Evolutionary conservation across 1,140 invertebrate species (phyloP).

Genomic region (Aporrectodea caliginosa): DNA sequence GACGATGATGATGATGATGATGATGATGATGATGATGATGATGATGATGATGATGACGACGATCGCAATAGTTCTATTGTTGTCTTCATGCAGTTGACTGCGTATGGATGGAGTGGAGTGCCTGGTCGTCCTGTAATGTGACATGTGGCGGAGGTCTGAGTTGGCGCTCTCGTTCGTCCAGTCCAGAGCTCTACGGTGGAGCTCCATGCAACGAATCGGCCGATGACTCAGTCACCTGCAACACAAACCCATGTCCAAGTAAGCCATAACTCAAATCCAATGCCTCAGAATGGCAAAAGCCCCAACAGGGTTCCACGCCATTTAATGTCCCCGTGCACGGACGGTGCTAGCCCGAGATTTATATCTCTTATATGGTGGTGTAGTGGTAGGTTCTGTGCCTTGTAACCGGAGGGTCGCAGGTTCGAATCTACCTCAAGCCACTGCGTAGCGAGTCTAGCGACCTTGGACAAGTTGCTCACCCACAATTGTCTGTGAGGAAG

Average conservation of each 20-base stretch:
- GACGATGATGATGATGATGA: conserved; percentile 15
- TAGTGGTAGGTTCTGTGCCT: too few species aligned
- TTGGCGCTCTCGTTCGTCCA: conserved; percentile 7
- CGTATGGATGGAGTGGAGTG: conserved; percentile 30
- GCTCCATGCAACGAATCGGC: conserved; percentile 38
- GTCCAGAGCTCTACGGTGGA: conserved; percentile 35
- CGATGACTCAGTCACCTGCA: conserved; percentile 35
- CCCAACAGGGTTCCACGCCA: too few species aligned
- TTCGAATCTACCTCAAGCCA: too few species aligned
- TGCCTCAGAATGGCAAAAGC: too few species aligned
- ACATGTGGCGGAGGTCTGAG: conserved; percentile 27
- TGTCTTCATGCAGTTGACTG: conserved; percentile 25
- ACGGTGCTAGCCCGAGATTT: too few species aligned
- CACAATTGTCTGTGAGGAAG: too few species aligned
- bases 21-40: neutral
- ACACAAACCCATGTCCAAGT: conserved; percentile 38
- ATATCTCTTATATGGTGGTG: too few species aligned
- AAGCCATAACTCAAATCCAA: too few species aligned
- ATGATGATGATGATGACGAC: conserved; percentile 12
- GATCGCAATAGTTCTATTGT: neutral
- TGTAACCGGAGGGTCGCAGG: too few species aligned
- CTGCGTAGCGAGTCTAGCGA: too few species aligned
- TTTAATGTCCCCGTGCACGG: too few species aligned
- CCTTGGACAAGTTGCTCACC: too few species aligned
- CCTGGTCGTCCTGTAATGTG: conserved; percentile 27